Evolutionary conservation across 1,140 invertebrate genomes (phyloP), one percentile per base, ranked within the genome.

Genomic region (Drosophila repletoides): DNA sequence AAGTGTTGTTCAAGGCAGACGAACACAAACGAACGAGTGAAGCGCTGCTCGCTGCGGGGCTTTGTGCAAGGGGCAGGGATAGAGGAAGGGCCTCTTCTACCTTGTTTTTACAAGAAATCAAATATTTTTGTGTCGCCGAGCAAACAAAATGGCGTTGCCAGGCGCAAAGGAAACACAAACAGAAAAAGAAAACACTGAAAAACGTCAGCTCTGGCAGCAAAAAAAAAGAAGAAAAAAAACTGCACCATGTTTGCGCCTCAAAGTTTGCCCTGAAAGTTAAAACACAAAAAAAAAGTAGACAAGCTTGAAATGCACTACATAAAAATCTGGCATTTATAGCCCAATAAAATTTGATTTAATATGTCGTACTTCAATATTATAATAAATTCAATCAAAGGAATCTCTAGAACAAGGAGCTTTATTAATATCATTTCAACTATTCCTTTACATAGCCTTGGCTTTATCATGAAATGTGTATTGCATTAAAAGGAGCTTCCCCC

Each of bases 81-180:
- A 36, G 55, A 28, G 41, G 49, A 19, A 51, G 43, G 36, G 55
- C 69, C 56, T 34, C 58, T 48, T 63, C 72, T 45, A 61, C 69
- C 69, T 83, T 83, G 73, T 83, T 86, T 86, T 86, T 84, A 53
- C 80, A 84, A 84, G 75, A 84, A 84, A 84, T 84, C 79, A 84
- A 84, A 84, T 84, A 84, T 84, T 84, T 84, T 86, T 84, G 79
- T 84, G 79, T 84, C 79, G 79, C 80, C 66, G 84, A 52, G 79
- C 80, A 84, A 84, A 84, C 79, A 84, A 86, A 84, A 84, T 86
- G 79, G 80, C 79, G 79, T 84, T 84, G 80, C 75, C 71, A 67
- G 66, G 71, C 68, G 55, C 66, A 58, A n/a, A 70, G 46, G 41
- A 22, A 61, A 68, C 65, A 56, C 68, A 79, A 76, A 73, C 66